These are phyloP conservation scores for Daphoenositta chrysoptera DNA, from an alignment of 2,113 vertebrate species.

Conservation along the genomic window DNA sequence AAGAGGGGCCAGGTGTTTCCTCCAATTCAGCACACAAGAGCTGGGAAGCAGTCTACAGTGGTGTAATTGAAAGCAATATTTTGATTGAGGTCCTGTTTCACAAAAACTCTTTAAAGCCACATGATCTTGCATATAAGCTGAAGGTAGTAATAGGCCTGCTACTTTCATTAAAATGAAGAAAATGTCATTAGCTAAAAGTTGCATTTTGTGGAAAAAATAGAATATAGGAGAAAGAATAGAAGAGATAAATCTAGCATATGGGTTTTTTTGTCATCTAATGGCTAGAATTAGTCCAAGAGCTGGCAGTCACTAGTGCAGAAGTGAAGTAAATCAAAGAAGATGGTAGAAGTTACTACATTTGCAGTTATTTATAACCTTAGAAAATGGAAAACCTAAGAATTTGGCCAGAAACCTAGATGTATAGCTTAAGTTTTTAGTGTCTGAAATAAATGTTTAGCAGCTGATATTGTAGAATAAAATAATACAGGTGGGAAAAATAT, in stretches of 20 bases:
- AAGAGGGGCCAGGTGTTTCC: not conserved
- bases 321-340: slow-evolving; percentile 17
- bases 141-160: not conserved
- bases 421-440: not conserved
- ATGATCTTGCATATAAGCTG: not conserved
- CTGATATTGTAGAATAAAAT: not conserved
- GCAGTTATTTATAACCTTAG: slow-evolving; percentile 16
- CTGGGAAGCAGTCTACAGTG: not conserved
- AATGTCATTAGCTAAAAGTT: not conserved
- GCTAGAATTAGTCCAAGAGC: not conserved
- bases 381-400: slow-evolving; percentile 26
- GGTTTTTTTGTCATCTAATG: not conserved
- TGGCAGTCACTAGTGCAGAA: not conserved
- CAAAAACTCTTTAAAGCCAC: not conserved
- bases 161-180: not conserved
- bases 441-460: slow-evolving; percentile 5
- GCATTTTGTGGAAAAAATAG: not conserved
- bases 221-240: not conserved
- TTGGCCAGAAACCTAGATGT: not conserved
- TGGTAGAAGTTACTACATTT: not conserved
- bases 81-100: not conserved
- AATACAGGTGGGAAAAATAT: not conserved
- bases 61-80: not conserved
- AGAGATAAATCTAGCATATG: not conserved
- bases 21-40: not conserved